Base-by-base conservation (phyloP, 2,888 invertebrate genomes). In the Rhagophthalmus giganteus region DNA sequence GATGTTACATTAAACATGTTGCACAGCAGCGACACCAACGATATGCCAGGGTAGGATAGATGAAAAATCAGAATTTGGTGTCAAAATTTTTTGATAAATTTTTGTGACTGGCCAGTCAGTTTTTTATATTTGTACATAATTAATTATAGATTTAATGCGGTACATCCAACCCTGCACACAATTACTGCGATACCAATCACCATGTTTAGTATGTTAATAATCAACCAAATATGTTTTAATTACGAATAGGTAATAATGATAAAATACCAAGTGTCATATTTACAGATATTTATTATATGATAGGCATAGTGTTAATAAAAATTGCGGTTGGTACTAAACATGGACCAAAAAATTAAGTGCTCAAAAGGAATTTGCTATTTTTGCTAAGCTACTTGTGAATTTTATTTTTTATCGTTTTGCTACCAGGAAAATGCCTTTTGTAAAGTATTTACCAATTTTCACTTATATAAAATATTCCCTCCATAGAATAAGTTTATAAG, bases 381-480 rank as follows among this genome's bases (percentile, higher is more conserved):
- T 56, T 59, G 58, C 55, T 57, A 60, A 55, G 59, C 57, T 54
- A 39, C 42, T 41, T 54, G 58, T 54, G 52, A 47, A 57, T 55
- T 55, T 60, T 55, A 58, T 61, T 51, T 48, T 35, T 47, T 49
- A 8, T 30, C 56, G 47, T 53, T 58, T 55, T 57, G 59, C 62
- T 55, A 63, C 65, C 65, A 62, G 57, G 65, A 65, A 65, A 61
- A 65, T 65, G 65, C 65, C 65, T 65, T 63, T 64, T 55, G 46
- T 55, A 52, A 52, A 47, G 44, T 55, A 52, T 52, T 42, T 52
- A 55, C 50, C 48, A 45, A 51, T 54, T 56, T 54, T 48, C 54
- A 49, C 49, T 66, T 65, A 56, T 61, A 59, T 60, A 69, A 67
- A 64, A 67, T 72, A 73, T 72, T 73, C 72, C 72, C 69, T 72